Conservation (phyloP, 1,140 invertebrate genomes). For the Drosophila orosa region DNA sequence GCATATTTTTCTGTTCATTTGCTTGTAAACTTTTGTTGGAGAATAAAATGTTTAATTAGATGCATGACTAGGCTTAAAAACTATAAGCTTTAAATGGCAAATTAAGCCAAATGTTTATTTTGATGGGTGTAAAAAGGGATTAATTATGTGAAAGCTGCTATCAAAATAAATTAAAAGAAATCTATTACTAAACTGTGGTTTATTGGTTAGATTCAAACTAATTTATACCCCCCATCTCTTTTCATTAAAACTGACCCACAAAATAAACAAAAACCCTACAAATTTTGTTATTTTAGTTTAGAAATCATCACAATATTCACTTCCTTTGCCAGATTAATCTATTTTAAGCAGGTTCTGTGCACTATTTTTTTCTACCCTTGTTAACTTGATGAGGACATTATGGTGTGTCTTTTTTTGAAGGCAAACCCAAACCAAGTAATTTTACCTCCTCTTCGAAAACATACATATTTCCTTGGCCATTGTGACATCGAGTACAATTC, state of each 20-base stretch:
- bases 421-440: neutral
- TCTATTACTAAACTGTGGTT: neutral
- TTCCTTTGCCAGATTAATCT: neutral
- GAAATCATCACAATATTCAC: neutral
- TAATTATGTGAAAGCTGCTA: neutral
- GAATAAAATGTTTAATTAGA: conserved; percentile 10
- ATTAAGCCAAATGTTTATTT: conserved; percentile 4
- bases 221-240: neutral
- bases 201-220: neutral
- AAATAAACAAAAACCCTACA: neutral
- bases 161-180: neutral
- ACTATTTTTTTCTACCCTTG: neutral
- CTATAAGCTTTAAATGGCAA: neutral
- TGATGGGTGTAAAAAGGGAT: neutral
- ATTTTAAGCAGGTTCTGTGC: neutral
- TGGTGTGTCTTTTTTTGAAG: neutral
- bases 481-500: conserved; percentile 37
- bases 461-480: conserved; percentile 14
- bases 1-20: neutral
- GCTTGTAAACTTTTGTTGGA: neutral
- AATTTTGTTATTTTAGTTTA: neutral
- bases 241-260: neutral
- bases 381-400: neutral
- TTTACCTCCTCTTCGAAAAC: neutral
- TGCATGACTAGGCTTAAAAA: neutral